Percentiles rank a stretch among this genome's conserved stretches.
Evolutionary conservation across 2,113 vertebrate genomes (phyloP).

Genomic region (Danio rerio): DNA sequence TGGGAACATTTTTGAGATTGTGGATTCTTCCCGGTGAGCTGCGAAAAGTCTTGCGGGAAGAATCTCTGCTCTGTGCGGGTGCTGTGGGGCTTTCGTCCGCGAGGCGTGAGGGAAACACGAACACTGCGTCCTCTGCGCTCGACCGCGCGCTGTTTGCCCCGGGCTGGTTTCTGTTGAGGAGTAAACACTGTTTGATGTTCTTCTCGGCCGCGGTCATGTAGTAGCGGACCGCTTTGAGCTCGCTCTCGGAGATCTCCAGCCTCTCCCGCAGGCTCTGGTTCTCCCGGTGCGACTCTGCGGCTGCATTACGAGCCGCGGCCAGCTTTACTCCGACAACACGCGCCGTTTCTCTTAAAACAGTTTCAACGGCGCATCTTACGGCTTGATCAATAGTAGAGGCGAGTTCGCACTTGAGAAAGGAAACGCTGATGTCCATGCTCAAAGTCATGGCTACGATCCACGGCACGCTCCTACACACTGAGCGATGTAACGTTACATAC

Average conservation of each 20-base stretch:
- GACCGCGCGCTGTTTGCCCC: not conserved
- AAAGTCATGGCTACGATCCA: constrained; percentile 33
- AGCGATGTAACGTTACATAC: not conserved
- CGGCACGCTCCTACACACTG: not conserved
- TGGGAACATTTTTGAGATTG: constrained; percentile 53
- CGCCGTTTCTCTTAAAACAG: constrained; percentile 62
- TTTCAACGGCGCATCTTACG: constrained; percentile 63
- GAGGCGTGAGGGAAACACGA: constrained; percentile 1
- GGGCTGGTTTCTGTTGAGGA: constrained; percentile 54
- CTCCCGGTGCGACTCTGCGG: constrained; percentile 62
- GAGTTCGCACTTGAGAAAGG: constrained; percentile 66
- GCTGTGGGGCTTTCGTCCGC: constrained; percentile 8
- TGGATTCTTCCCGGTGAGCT: constrained; percentile 41
- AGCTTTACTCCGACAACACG: constrained; percentile 59
- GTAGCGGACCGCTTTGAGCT: constrained; percentile 65
- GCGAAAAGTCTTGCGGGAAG: constrained; percentile 46
- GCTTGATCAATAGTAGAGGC: constrained; percentile 66
- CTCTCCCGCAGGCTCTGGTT: constrained; percentile 62
- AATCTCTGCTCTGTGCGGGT: constrained; percentile 16
- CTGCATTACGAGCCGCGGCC: constrained; percentile 59
- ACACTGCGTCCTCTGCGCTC: constrained; percentile 26
- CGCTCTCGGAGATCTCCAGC: constrained; percentile 63
- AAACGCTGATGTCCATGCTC: constrained; percentile 59
- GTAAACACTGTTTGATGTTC: constrained; percentile 66
- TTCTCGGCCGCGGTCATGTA: constrained; percentile 67